A percentile compares a stretch with the other conserved stretches of the same genome.
Evolutionary conservation across 2,888 invertebrate genomes (phyloP).

Genomic region (Monoplex corrugatus): DNA sequence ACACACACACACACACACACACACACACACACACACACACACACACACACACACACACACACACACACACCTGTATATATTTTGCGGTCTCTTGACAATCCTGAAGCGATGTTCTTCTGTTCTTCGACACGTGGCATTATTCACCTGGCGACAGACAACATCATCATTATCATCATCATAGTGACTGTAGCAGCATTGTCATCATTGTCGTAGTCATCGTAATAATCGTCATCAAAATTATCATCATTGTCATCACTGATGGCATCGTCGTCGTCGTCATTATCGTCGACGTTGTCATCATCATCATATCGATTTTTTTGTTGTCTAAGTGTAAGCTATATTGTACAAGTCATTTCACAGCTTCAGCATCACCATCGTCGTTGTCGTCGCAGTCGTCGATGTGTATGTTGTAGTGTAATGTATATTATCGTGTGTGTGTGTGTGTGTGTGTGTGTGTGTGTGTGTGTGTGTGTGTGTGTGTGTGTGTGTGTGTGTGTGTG

Average conservation of each 20-base stretch:
- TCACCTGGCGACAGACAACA: conserved; percentile 40
- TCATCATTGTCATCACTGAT: conserved; percentile 24
- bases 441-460: conserved; percentile 19
- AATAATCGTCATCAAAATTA: neutral
- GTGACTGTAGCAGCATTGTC: neutral
- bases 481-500: too few relatives aligned
- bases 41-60: too few relatives aligned
- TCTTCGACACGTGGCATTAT: conserved; percentile 52
- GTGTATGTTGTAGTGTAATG: too few relatives aligned
- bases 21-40: too few relatives aligned
- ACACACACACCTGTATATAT: too few relatives aligned
- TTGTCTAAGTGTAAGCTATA: too few relatives aligned
- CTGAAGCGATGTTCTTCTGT: conserved; percentile 43
- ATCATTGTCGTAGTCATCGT: too few relatives aligned
- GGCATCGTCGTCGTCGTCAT: conserved; percentile 29
- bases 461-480: neutral
- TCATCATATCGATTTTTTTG: too few relatives aligned
- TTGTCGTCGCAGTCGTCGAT: neutral
- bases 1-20: too few relatives aligned
- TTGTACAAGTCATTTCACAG: too few relatives aligned
- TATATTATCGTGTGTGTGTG: neutral
- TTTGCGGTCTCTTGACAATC: neutral
- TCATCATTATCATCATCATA: conserved; percentile 27
- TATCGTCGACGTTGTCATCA: too few relatives aligned
- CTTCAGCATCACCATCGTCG: conserved; percentile 42